phyloP scores from a whole-genome alignment of 37 sponge, comb jelly and placozoan species.

The Theonella swinhoei region DNA sequence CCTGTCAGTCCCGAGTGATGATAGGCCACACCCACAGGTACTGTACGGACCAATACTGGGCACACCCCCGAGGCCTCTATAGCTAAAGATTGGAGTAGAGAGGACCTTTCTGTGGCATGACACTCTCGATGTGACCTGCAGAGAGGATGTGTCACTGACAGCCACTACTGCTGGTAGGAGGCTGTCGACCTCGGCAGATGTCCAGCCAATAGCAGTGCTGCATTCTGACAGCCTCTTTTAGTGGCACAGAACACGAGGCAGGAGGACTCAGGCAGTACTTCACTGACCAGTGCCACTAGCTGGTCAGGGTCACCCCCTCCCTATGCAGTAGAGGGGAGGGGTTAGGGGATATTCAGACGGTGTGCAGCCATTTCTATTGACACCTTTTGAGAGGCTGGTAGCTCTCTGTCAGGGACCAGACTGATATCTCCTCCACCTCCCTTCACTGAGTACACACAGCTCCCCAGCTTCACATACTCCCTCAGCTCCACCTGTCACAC shows the following conservation, averaged over 20 bases:
- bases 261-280: conserved; percentile 80
- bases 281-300: conserved; percentile 65
- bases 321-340: background rate
- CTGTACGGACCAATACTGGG: conserved; percentile 76
- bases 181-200: conserved; percentile 46
- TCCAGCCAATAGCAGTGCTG: conserved; percentile 71
- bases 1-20: conserved; percentile 94
- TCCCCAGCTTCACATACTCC: conserved; percentile 67
- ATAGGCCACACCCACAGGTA: conserved; percentile 89
- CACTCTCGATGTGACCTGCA: background rate
- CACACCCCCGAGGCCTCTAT: conserved; percentile 79
- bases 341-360: background rate
- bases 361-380: background rate
- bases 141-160: background rate
- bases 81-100: conserved; percentile 24
- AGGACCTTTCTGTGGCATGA: background rate
- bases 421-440: background rate
- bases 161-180: background rate
- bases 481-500: conserved; percentile 52
- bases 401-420: background rate
- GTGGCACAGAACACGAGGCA: conserved; percentile 96
- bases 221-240: conserved; percentile 91
- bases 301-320: conserved; percentile 81
- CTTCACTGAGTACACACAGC: conserved; percentile 30
- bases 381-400: background rate